Base-by-base conservation (phyloP, 2,797 vertebrate genomes). In the Toxotes lorentzi region DNA sequence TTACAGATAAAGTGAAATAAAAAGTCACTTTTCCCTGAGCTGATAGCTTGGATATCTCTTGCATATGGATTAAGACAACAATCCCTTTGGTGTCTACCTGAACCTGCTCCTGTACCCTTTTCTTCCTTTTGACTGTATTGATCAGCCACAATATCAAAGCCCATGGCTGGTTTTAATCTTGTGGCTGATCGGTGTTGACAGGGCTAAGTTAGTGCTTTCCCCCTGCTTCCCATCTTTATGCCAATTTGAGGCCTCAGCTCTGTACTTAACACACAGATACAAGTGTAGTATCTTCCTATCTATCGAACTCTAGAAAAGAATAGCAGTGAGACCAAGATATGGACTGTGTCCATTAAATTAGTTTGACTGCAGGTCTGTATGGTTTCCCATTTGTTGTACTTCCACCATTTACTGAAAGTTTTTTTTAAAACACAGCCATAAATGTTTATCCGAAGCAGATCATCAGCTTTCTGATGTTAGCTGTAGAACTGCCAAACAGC, bases 401-500 rank as follows among this genome's bases (percentile, higher is more conserved):
- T 34, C 11, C 17, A 12, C 21, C 6, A 35, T 45, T 23, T 11
- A 0, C 13, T n/a, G 5, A 23, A 27, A 8, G 2, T 32, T 53
- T 21, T 35, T 47, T 27, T 27, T 27, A 27, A 27, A 27, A 27
- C 56, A 23, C 64, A 40, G 5, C 14, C 40, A 45, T 48, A 65
- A 10, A 10, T 27, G 21, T 51, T 14, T 3, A 27, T 45, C 14
- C 17, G 24, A 35, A 35, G 61, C 73, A 45, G 41, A 76, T 30
- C 27, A 30, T 30, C 10, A 10, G 11, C 3, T 61, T 62, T 50
- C 65, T 58, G 68, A 61, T 53, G 57, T 67, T 54, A 43, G 32
- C 38, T 70, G 53, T 62, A 53, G n/a, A 53, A 7, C 3, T 14
- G 57, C 70, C 62, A 67, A 73, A 72, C 62, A 81, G 74, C 83